phyloP scores from a whole-genome alignment of 2,113 vertebrate species.

The Polyodon spathula region DNA sequence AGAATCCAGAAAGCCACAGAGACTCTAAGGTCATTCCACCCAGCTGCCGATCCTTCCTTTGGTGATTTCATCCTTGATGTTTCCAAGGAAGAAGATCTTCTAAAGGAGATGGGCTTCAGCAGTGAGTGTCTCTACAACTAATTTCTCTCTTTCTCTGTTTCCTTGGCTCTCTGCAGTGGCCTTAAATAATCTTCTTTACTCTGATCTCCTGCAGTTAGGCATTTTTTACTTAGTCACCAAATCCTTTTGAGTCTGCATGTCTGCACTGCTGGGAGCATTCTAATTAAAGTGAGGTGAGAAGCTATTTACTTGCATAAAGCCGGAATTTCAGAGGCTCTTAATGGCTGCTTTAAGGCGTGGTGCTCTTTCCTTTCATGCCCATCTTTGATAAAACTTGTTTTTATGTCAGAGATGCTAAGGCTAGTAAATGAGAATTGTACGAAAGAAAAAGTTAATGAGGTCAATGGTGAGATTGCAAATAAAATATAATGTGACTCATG shows the following conservation, averaged over 20 bases:
- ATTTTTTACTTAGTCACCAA: neutral
- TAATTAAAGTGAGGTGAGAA: conserved; percentile 22
- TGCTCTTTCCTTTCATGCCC: no score
- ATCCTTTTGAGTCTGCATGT: neutral
- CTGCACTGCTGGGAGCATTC: conserved; percentile 14
- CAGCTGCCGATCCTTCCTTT: conserved; percentile 78
- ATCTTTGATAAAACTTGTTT: no score
- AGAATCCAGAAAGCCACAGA: conserved; percentile 94
- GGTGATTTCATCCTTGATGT: conserved; percentile 81
- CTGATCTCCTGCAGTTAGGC: conserved; percentile 3
- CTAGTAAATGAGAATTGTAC: no score
- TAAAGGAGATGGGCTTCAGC: conserved; percentile 77
- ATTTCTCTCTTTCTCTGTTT: neutral
- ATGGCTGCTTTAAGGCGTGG: no score
- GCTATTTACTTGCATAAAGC: neutral
- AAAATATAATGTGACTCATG: no score
- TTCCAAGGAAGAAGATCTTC: conserved; percentile 69
- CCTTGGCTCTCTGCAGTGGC: conserved; percentile 4
- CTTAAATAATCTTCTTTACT: conserved; percentile 17
- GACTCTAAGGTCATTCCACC: conserved; percentile 79
- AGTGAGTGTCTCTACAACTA: conserved; percentile 49
- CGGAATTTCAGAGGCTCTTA: neutral
- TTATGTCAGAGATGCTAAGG: no score
- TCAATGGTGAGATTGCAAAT: no score
- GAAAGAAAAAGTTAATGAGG: no score